Evolutionary conservation across 2,888 invertebrate species (phyloP), one percentile per base, ranked within the genome.

Genomic region (Hypolimnas misippus): DNA sequence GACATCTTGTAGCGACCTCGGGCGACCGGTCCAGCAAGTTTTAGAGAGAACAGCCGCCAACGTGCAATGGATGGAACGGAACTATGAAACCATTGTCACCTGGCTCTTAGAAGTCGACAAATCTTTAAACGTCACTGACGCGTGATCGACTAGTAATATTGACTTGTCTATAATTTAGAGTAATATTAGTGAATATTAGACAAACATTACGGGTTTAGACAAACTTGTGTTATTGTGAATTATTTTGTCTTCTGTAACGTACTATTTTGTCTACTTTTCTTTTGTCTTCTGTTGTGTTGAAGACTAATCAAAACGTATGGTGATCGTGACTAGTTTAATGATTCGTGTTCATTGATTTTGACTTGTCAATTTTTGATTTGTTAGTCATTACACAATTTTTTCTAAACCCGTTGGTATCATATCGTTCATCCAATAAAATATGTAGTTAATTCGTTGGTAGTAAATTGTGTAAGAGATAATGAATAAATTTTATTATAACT

Each of bases 11-110:
- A 93, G 94, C 46, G 95, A 96, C 62, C 90, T 96, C 12, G 96
- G 96, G 0, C 87, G 97, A 67, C 95, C 96, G 0, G 94, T 96
- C 0, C 94, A 95, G 64, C 98, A 98, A 84, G 95, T 96, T 0
- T 84, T 97, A 7, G 98, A 98, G 78, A 94, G 95, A 56, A 95
- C 95, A 0, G 94, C 95, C 70, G 95, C 96, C 3, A 97, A 98
- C 79, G 95, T 97, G 0, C 93, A 94, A 69, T 98, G 98, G 98
- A 95, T 96, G 93, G 91, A 95, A 56, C 92, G 91, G 51, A 96
- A 97, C 86, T 96, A 96, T 77, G 88, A 93, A 57, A 93, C 93
- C 1, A 96, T 98, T 63, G 93, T 95, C 2, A 87, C 94, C 33
- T 98, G 98, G 98, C 84, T 98, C 8, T 70, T 86, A 3, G 70